Base-by-base conservation (phyloP, 2,888 invertebrate genomes). In the Ypsolopha sequella region DNA sequence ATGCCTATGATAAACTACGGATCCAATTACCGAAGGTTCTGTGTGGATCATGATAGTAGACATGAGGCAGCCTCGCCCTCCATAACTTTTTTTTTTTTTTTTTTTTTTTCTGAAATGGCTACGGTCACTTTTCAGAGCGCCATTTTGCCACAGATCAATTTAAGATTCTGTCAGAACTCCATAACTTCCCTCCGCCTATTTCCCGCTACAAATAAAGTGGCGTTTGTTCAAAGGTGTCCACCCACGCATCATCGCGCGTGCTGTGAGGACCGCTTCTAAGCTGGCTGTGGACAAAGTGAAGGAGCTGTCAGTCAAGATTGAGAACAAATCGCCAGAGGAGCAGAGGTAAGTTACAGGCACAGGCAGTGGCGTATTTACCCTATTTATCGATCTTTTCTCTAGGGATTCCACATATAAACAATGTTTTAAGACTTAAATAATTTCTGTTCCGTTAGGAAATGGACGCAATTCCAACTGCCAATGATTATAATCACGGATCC, bases 231-330 rank as follows among this genome's bases (percentile, higher is more conserved):
- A 33, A 85, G 85, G 98, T 10, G 90, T 90, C 0, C 99, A 99
- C 76, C 97, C 99, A 0, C 92, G 98, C 52, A 90, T 98, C 51
- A 93, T 99, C 51, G 95, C 98, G 52, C 93, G 93, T 60, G 94
- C 99, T 0, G 91, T 97, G 52, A 91, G 98, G 45, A 92, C 92
- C 56, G 96, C 97, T 0, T 88, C 95, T n/a, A 86, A 91, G 55
- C 77, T 98, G 50, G 93, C 95, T 36, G 89, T 96, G 34, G 92
- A 94, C 0, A 93, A 93, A 70, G 93, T 99, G 49, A 90, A 92
- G 56, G 91, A 94, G 61, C 85, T 99, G 46, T 91, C 98, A 0
- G 92, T 98, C 0, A 92, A 90, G 70, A 91, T 95, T 54, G 92
- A 93, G 51, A 91, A 90, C 64, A 81, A 87, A 7, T 88, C 89